These are phyloP conservation scores for Diogma glabrata DNA, from an alignment of 2,888 invertebrate species.

Conservation along the genomic window DNA sequence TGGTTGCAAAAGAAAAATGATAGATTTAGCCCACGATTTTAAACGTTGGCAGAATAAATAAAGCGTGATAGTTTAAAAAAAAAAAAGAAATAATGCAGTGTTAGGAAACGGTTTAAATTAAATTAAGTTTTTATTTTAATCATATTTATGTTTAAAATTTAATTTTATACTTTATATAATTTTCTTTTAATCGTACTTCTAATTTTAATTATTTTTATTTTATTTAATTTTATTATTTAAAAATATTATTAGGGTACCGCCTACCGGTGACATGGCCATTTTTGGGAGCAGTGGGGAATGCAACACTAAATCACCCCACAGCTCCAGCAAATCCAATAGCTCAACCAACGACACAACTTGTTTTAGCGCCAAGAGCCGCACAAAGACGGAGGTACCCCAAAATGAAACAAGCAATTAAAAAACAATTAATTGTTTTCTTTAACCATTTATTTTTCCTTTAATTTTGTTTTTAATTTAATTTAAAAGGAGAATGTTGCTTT, in stretches of 20 bases:
- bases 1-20: no score
- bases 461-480: conserved; percentile 3
- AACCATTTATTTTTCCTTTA: conserved; percentile 14
- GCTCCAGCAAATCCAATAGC: conserved; percentile 36
- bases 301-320: conserved; percentile 25
- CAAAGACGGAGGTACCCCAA: conserved; percentile 58
- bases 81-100: no score
- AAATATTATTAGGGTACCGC: conserved; percentile 51
- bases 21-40: no score
- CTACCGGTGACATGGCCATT: conserved; percentile 69
- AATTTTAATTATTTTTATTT: conserved; percentile 11
- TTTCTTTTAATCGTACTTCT: conserved; percentile 5
- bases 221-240: conserved; percentile 7
- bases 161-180: not conserved
- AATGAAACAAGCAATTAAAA: no score
- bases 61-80: no score
- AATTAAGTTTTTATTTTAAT: conserved; percentile 16
- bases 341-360: conserved; percentile 45
- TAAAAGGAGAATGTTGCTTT: not conserved
- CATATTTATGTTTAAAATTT: not conserved
- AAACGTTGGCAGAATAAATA: no score
- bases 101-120: conserved; percentile 14
- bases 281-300: conserved; percentile 45
- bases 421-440: no score
- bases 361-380: conserved; percentile 60